Evolutionary conservation across 2,888 invertebrate species (phyloP).

Genomic region (Phengaris arion): DNA sequence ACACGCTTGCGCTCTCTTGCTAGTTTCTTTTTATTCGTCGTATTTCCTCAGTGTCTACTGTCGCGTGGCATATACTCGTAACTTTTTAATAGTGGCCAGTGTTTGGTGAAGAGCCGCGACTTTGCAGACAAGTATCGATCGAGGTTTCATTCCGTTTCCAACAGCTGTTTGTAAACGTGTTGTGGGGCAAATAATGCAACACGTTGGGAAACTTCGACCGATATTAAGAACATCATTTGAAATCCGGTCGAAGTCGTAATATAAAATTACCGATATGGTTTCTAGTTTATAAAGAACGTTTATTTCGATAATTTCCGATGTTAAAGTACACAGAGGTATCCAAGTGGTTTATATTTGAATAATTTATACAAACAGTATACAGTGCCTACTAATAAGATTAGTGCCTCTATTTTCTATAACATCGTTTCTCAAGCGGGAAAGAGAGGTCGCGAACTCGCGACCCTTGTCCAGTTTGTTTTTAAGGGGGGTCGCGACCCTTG

Average conservation of each 20-base stretch:
- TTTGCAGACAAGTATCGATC: not conserved
- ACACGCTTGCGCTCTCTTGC: conserved; percentile 27
- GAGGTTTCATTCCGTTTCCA: conserved; percentile 3
- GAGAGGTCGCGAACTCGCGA: no score
- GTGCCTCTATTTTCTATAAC: no score
- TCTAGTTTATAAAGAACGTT: not conserved
- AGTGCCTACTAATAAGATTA: no score
- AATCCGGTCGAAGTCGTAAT: not conserved
- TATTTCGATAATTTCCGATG: no score
- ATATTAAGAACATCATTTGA: not conserved
- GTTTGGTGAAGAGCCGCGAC: not conserved
- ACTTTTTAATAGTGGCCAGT: conserved; percentile 18
- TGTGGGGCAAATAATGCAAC: conserved; percentile 7
- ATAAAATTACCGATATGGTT: conserved; percentile 10
- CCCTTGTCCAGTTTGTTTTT: no score
- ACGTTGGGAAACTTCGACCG: conserved; percentile 12
- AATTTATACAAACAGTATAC: no score
- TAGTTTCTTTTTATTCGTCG: conserved; percentile 15
- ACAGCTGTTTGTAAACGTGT: not conserved
- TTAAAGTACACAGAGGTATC: no score
- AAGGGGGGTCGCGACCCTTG: no score
- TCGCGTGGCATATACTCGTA: conserved; percentile 35
- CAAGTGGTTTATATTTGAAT: no score
- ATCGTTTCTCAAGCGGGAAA: no score
- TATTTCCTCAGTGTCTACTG: not conserved